Base-by-base conservation (phyloP, 2,888 invertebrate genomes). In the Caenorhabditis sp. region DNA sequence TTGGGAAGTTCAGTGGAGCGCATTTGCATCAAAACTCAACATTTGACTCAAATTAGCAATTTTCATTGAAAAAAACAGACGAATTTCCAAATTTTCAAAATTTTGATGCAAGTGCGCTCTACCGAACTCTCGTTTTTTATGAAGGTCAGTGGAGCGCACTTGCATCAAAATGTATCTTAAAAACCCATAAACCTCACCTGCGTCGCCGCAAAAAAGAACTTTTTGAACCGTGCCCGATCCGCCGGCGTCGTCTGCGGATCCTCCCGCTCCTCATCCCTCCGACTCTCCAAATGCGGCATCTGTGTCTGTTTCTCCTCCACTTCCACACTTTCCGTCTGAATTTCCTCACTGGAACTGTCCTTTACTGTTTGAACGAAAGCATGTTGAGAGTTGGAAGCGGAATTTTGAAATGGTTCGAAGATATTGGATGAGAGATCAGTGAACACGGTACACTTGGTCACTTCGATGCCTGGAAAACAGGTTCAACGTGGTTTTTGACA, bases 371-470 rank as follows among this genome's bases (percentile, higher is more conserved):
- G 82, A 8, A 47, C 18, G 1, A 69, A 26, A 8, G 78, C 69
- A 26, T 78, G 78, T 0, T 61, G 20, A 47, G 24, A 18, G 40
- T 67, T 67, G 8, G 61, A 67, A 11, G 67, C 32, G 9, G 40
- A 13, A 15, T 53, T 51, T 4, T 50, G 24, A n/a, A 51, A n/a
- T 8, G 76, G 67, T n/a, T 76, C 81, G 24, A 81, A 81, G 2
- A 81, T 81, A 51, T 81, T 81, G 5, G 81, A 69, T 5, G 81
- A 76, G 20, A 81, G 35, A 53, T 81, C 81, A 13, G 76, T 81
- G 32, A 81, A 61, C 6, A 81, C 76, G 11, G 70, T 55, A 28
- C 56, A 67, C 40, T 81, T 81, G 5, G 70, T 76, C 20, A 58
- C 53, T 56, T 81, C 76, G 37, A 81, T 76, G 24, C 61, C 81